A percentile compares a stretch with the other conserved stretches of the same genome.
Conservation (phyloP, 1,140 invertebrate genomes). For the Caligus rogercresseyi region DNA sequence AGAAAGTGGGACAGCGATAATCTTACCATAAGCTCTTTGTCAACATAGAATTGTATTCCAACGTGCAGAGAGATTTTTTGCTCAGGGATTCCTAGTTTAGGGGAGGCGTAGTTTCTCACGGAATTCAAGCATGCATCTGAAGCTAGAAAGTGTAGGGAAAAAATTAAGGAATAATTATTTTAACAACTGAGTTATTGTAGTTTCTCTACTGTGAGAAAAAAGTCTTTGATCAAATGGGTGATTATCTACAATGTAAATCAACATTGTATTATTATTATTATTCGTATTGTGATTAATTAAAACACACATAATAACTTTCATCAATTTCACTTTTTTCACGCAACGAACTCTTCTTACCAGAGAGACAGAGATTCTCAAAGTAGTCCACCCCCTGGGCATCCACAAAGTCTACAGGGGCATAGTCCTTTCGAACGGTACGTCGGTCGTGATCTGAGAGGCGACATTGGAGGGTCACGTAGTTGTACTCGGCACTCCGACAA, state of each 20-base stretch:
- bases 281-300: too few relatives aligned
- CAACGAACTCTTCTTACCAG: conserved; percentile 35
- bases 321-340: too few relatives aligned
- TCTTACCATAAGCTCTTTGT: conserved; percentile 67
- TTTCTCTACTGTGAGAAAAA: not conserved
- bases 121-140: conserved; percentile 57
- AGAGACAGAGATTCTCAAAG: conserved; percentile 83
- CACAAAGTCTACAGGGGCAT: conserved; percentile 46
- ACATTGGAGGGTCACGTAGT: conserved; percentile 76
- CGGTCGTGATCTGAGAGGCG: conserved; percentile 71
- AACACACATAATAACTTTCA: too few relatives aligned
- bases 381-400: conserved; percentile 81
- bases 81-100: conserved; percentile 65
- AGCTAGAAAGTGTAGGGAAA: conserved; percentile 28
- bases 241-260: too few relatives aligned
- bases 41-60: conserved; percentile 73
- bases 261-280: too few relatives aligned
- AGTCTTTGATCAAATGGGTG: too few relatives aligned
- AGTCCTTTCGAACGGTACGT: conserved; percentile 57
- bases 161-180: conserved; percentile 2
- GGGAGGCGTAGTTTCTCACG: conserved; percentile 51
- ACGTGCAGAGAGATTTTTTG: conserved; percentile 79
- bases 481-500: conserved; percentile 78
- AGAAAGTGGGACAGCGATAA: too few relatives aligned
- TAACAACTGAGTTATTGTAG: not conserved